A percentile compares a stretch with the other conserved stretches of the same genome.
Evolutionary conservation across 2,797 vertebrate species (phyloP).

Genomic region (Pachyuromys duprasi): DNA sequence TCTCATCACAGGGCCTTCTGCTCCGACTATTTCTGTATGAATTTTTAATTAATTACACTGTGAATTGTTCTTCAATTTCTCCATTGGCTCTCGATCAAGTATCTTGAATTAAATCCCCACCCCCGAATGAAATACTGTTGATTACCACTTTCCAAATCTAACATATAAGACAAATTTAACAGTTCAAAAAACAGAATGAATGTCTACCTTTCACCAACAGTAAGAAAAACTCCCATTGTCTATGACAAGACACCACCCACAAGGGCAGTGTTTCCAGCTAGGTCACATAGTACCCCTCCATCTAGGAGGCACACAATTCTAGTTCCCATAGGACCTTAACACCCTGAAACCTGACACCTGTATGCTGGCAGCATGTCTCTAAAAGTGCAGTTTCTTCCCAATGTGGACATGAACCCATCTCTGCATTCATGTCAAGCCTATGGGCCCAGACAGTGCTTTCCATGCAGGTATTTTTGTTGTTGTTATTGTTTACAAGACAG

Average conservation of each 20-base stretch:
- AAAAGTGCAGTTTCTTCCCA: not conserved
- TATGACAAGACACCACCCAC: not conserved
- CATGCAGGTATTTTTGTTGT: too few species aligned
- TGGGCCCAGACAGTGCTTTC: not conserved
- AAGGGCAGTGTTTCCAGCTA: not conserved
- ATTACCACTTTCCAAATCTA: not conserved
- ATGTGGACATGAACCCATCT: not conserved
- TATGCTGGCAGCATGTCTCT: fast-evolving
- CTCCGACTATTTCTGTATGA: too few species aligned
- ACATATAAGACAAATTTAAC: not conserved
- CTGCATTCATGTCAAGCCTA: too few species aligned
- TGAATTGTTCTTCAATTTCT: not conserved
- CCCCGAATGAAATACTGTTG: not conserved
- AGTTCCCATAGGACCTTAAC: not conserved
- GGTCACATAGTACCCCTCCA: not conserved
- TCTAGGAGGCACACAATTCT: not conserved
- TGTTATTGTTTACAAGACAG: too few species aligned
- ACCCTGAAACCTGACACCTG: too few species aligned
- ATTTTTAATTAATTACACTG: not conserved
- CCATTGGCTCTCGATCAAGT: not conserved
- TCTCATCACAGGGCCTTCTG: not conserved
- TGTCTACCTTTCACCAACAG: not conserved
- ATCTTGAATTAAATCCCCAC: not conserved
- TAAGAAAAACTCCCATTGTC: not conserved
- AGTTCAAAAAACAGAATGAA: not conserved